Evolutionary conservation across 1,140 invertebrate genomes (phyloP), one percentile per base, ranked within the genome.

Genomic region (Colletes latitarsis): DNA sequence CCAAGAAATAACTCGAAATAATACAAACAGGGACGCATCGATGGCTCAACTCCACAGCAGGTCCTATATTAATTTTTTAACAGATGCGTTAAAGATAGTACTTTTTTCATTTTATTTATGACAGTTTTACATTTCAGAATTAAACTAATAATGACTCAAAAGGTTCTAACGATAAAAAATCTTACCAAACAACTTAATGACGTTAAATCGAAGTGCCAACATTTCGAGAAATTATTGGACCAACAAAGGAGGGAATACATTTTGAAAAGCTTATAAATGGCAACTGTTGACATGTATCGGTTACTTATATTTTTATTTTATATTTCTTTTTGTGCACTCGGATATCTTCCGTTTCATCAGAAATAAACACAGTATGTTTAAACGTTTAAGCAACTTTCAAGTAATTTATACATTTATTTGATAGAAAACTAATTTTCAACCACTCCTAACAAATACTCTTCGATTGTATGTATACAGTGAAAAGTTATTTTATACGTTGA

Each of bases 71-170:
- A 15, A 68, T 77, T 70, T 39, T 4, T 12, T 4, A 55, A 19
- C 10, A 58, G 52, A 76, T 71, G 41, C 6, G 67, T 46, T 58
- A 52, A 49, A 49, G 3, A 14, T 0, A 9, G 41, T 21, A 19
- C 17, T 15, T 14, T 62, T 9, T 15, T 43, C 3, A 30, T 52
- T 46, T 0, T 57, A 60, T 73, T 89, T 52, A 90, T 90, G 4
- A 39, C 39, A 0, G 6, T 93, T 77, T 90, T 91, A 77, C 91
- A 89, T 94, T 85, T 68, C 21, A 96, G 96, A 86, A 96, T 98
- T 58, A 97, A 97, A 92, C 94, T 97, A 73, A 95, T 96, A 2
- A 94, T 98, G 9, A 95, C 95, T 0, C 95, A 96, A 63, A 97
- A 97, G 92, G 96, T 97, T 89, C 95, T 96, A 39, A 94, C 95